Evolutionary conservation across 2,888 invertebrate genomes (phyloP), one percentile per base, ranked within the genome.

Genomic region (Spisula solida): DNA sequence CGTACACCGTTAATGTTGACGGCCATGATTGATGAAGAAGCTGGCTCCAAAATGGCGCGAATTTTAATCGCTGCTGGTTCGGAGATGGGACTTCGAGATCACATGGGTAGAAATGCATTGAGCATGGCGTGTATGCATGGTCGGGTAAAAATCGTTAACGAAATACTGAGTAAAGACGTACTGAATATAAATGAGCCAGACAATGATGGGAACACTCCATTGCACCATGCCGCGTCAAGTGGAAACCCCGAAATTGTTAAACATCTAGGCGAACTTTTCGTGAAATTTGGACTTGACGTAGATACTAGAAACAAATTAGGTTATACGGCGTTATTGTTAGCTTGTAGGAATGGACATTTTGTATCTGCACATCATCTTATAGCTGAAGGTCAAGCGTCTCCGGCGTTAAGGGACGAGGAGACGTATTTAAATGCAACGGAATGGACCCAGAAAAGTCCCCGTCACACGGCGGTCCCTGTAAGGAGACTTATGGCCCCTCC

Each of bases 1-100:
- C 90, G 96, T 16, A 96, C 96, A 2, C 95, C 96, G 0, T 92
- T 96, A 80, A 96, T 96, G 96, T 91, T 96, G 29, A 93, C 96
- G 25, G 95, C 96, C 87, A 94, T 96, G 91, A 93, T 96, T 8
- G 94, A 95, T 66, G 94, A 95, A 83, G 94, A 94, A 31, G 90
- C 94, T 10, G 96, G 95, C 0, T 92, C 92, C 83, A 95, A 93
- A 89, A 96, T 96, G 95, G 94, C 95, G 51, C 92, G 92, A 85
- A 95, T 96, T 60, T 93, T 96, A 66, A 90, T 96, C 12, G 87
- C 92, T 34, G 93, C 95, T 0, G 96, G 95, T 12, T 94, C 96
- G 20, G 93, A 94, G 84, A 84, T 95, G 60, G 95, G 94, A 88
- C 81, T 95, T 8, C 87, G 93, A n/a, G 96, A 96, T 91, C 93